These are phyloP conservation scores for Microplitis mediator DNA, from an alignment of 1,140 invertebrate species.

Conservation along the genomic window DNA sequence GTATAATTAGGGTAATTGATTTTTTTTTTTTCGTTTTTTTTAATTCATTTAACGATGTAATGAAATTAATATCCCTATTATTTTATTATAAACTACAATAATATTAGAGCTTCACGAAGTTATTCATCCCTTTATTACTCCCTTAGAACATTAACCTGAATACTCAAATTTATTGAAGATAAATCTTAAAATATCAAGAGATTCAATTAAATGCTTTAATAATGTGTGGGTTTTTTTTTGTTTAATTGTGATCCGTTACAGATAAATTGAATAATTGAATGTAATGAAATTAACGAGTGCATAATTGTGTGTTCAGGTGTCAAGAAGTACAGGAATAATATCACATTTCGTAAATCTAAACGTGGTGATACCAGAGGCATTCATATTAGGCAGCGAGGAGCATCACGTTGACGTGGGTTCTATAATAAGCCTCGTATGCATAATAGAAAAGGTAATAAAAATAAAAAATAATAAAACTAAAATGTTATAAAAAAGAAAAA, in stretches of 20 bases:
- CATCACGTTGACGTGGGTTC: slow-evolving; percentile 89
- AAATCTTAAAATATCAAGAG: too few relatives aligned
- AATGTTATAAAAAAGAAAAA: background rate
- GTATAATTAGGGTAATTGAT: background rate
- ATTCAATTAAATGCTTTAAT: too few relatives aligned
- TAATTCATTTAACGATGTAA: background rate
- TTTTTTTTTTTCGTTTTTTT: background rate
- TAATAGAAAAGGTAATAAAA: slow-evolving; percentile 85
- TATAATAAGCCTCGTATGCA: slow-evolving; percentile 88
- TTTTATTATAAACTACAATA: too few relatives aligned
- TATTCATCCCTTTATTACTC: too few relatives aligned
- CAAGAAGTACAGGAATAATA: slow-evolving; percentile 81
- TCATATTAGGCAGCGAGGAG: slow-evolving; percentile 84
- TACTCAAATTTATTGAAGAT: too few relatives aligned
- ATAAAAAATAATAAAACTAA: background rate
- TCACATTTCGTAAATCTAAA: slow-evolving; percentile 88
- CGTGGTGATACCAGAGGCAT: slow-evolving; percentile 86
- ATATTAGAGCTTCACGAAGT: too few relatives aligned
- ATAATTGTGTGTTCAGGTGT: slow-evolving; percentile 69
- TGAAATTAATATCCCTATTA: background rate
- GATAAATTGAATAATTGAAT: background rate
- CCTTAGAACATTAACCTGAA: too few relatives aligned
- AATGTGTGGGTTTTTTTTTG: too few relatives aligned
- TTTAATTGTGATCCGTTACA: background rate
- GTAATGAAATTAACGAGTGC: slow-evolving; percentile 6